Percentiles rank a stretch among this genome's conserved stretches.
Conservation (phyloP, 2,113 vertebrate genomes). For the Cyphomyrus plagiostoma region DNA sequence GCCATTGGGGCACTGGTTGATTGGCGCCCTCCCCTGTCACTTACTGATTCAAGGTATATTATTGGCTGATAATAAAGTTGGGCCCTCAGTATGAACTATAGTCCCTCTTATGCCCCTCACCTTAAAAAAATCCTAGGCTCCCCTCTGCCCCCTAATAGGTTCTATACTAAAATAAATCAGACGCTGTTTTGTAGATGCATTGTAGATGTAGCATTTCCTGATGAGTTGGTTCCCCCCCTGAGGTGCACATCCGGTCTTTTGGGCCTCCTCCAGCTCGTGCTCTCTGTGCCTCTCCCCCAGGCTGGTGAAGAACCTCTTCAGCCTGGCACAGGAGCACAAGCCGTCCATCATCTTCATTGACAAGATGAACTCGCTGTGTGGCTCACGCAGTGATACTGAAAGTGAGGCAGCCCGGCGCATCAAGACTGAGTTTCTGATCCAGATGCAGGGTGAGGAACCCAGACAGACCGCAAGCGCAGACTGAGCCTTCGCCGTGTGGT, state of each 20-base stretch:
- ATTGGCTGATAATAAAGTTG: neutral
- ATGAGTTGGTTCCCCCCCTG: neutral
- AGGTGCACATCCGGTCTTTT: neutral
- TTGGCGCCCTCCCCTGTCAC: neutral
- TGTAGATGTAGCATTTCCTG: neutral
- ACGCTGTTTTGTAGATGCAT: neutral
- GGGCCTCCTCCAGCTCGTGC: neutral
- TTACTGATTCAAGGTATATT: neutral
- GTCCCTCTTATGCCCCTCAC: neutral
- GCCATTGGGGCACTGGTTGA: neutral
- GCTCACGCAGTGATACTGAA: constrained; percentile 92
- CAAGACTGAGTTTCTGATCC: constrained; percentile 62
- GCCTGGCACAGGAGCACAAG: constrained; percentile 84
- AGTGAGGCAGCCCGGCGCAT: constrained; percentile 83
- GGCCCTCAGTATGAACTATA: neutral
- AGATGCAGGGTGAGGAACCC: constrained; percentile 81
- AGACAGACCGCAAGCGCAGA: neutral
- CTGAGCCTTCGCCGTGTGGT: neutral
- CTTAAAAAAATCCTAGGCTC: neutral
- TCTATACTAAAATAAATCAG: neutral
- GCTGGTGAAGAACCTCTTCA: constrained; percentile 92
- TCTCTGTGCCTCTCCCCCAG: constrained; percentile 51
- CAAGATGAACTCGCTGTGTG: constrained; percentile 91
- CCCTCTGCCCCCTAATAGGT: neutral
- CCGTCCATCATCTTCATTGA: constrained; percentile 98